A percentile compares a stretch with the other conserved stretches of the same genome.
Evolutionary conservation across 2,888 invertebrate species (phyloP).

Genomic region (Drosophila borealis): DNA sequence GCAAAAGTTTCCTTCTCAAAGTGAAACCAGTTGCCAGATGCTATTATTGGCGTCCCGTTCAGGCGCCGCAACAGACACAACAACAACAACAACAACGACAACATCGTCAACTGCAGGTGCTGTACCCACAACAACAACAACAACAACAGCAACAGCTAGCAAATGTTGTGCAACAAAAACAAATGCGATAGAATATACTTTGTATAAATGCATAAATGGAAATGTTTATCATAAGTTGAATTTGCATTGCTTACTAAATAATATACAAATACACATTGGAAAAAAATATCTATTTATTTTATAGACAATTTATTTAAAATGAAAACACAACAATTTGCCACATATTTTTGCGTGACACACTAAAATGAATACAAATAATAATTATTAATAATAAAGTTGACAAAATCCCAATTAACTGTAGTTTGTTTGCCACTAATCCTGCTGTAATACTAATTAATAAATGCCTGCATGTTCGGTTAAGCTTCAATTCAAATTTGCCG

Average conservation of each 20-base stretch:
- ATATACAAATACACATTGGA: constrained; percentile 26
- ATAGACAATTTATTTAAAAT: constrained; percentile 43
- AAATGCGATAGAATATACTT: constrained; percentile 34
- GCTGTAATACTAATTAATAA: constrained; percentile 32
- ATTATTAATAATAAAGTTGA: constrained; percentile 65
- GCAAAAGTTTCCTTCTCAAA: constrained; percentile 56
- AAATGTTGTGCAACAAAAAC: constrained; percentile 48
- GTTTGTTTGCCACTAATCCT: constrained; percentile 57
- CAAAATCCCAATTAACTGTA: constrained; percentile 58
- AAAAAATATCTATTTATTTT: constrained; percentile 51
- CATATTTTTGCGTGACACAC: constrained; percentile 67
- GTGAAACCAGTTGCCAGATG: constrained; percentile 56
- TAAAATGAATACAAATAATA: constrained; percentile 23
- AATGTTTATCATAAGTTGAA: constrained; percentile 54
- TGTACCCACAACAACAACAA: constrained; percentile 24
- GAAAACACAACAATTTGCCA: constrained; percentile 30
- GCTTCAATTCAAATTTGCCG: background rate
- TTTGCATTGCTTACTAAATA: constrained; percentile 69
- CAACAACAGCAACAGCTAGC: constrained; percentile 36
- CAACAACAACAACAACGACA: constrained; percentile 24
- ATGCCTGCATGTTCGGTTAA: constrained; percentile 28
- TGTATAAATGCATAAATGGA: constrained; percentile 27
- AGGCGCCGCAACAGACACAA: constrained; percentile 48
- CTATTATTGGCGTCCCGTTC: constrained; percentile 66
- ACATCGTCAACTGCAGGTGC: constrained; percentile 25